Percentiles rank a stretch among this genome's conserved stretches.
Conservation (phyloP, 2,113 vertebrate genomes). For the Periophthalmus modestus region DNA sequence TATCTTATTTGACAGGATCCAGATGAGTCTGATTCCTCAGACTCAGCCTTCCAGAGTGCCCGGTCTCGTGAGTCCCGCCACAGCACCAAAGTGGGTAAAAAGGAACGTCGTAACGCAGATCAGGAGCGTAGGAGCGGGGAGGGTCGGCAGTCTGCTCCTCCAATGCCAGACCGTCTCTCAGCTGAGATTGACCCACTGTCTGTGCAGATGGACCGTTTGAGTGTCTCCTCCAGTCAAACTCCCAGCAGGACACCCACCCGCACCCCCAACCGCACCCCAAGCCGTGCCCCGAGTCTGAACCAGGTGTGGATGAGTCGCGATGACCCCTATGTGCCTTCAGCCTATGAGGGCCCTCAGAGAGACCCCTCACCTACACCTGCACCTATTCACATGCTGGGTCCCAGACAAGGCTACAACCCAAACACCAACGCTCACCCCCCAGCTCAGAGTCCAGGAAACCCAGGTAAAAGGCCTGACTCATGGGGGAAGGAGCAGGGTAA, state of each 20-base stretch:
- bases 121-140: conserved; percentile 64
- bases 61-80: conserved; percentile 93
- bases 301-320: conserved; percentile 94
- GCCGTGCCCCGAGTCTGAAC: conserved; percentile 87
- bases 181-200: conserved; percentile 90
- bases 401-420: conserved; percentile 86
- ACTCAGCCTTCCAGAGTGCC: conserved; percentile 95
- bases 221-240: conserved; percentile 81
- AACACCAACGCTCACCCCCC: conserved; percentile 67
- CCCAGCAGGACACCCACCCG: conserved; percentile 78
- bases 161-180: conserved; percentile 85
- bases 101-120: conserved; percentile 79
- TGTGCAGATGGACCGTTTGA: conserved; percentile 94
- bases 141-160: conserved; percentile 69
- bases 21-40: conserved; percentile 93
- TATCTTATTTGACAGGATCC: conserved; percentile 76
- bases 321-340: conserved; percentile 83
- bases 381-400: conserved; percentile 87
- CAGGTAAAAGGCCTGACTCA: conserved; percentile 78
- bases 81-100: conserved; percentile 91
- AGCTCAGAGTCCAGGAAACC: conserved; percentile 67
- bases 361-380: conserved; percentile 79
- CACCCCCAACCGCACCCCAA: conserved; percentile 76
- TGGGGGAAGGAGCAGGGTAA: conserved; percentile 92
- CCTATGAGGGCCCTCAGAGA: conserved; percentile 82